A percentile compares a stretch with the other conserved stretches of the same genome.
phyloP scores from a whole-genome alignment of 2,113 vertebrate species.

The Xenopus tropicalis region UCB_Xtro_10.0 CM004450.2:110930501-110931000 shows the following conservation, averaged over 20 bases:
- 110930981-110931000: too few species aligned
- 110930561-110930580: slow-evolving; percentile 97
- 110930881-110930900: too few species aligned
- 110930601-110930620: slow-evolving; percentile 99
- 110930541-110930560: slow-evolving; percentile 97
- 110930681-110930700: slow-evolving; percentile 40
- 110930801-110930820: too few species aligned
- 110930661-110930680: slow-evolving; percentile 39
- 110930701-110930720: slow-evolving; percentile 31
- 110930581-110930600: slow-evolving; percentile 96
- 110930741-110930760: slow-evolving; percentile 10
- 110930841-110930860: too few species aligned
- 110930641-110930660: slow-evolving; percentile 40
- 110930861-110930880: too few species aligned
- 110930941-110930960: too few species aligned
- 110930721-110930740: slow-evolving; percentile 20
- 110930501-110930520: slow-evolving; percentile 97
- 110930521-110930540: slow-evolving; percentile 98
- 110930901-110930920: too few species aligned
- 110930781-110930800: too few species aligned
- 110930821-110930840: too few species aligned
- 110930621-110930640: slow-evolving; percentile 95
- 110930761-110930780: not conserved
- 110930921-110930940: too few species aligned
- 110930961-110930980: too few species aligned